These are phyloP conservation scores for Phalacrocorax brasilianus DNA, from an alignment of 2,113 vertebrate genomes.

Conservation along the genomic window DNA sequence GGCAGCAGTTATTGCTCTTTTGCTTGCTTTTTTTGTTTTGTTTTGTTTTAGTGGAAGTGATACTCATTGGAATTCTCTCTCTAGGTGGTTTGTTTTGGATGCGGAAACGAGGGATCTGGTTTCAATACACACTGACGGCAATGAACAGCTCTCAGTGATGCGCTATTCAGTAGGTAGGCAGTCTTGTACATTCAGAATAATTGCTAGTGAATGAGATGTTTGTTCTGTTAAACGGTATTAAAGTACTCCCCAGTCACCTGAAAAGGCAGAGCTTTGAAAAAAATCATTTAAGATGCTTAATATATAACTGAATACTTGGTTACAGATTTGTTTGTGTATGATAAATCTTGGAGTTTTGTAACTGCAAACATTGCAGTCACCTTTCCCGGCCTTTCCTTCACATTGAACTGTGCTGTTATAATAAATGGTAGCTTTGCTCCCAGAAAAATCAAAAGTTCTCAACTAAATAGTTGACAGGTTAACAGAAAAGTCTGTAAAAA, in stretches of 20 bases:
- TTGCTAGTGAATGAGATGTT: background rate
- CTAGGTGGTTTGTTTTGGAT: conserved; percentile 96
- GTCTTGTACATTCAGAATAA: background rate
- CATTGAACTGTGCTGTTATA: background rate
- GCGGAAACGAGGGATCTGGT: conserved; percentile 94
- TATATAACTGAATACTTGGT: background rate
- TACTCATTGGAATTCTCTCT: conserved; percentile 31
- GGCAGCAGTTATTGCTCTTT: background rate
- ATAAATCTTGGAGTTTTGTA: background rate
- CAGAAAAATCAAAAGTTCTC: background rate
- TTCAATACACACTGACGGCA: conserved; percentile 96
- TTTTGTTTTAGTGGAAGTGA: background rate
- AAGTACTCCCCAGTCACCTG: background rate
- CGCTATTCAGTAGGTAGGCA: conserved; percentile 91
- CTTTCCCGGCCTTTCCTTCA: background rate
- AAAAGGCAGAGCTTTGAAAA: background rate
- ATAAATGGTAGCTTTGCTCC: background rate
- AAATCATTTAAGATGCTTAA: background rate
- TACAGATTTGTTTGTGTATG: background rate
- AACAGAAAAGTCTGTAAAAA: background rate
- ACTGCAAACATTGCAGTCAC: background rate
- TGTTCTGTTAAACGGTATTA: background rate
- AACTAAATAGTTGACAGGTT: background rate
- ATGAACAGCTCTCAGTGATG: conserved; percentile 97
- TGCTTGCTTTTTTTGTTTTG: background rate